Evolutionary conservation across 1,140 invertebrate species (phyloP), one percentile per base, ranked within the genome.

Genomic region (Cydia strobilella): DNA sequence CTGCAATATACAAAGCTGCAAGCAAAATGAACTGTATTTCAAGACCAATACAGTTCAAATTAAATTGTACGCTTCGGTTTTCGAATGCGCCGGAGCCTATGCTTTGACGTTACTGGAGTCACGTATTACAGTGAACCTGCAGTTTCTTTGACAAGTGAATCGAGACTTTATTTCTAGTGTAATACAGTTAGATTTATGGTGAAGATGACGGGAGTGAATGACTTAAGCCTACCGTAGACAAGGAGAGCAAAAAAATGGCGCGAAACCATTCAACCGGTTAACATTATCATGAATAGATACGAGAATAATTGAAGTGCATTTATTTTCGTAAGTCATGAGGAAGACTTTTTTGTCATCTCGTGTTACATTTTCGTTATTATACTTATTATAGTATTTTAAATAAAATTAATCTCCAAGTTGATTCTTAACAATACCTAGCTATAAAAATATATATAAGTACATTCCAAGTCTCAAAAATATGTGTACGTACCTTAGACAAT

Each of bases 171-270:
- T 35, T n/a, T 31, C 2, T 69, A 39, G 10, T 39, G n/a, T 3
- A 15, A 23, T 27, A 31, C 3, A 31, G 65, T 69, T 69, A 1
- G 0, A 69, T 39, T 69, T 15, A 69, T 39, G 65, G 13, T 69
- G 7, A 0, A 39, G 31, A 69, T 10, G 13, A 2, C 20, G 31
- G 65, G n/a, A 69, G 31, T 35, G n/a, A 69, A 66, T 66, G 63
- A 66, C 63, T 69, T 35, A 69, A 45, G 4, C 2, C 15, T 48
- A 48, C 2, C 3, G n/a, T 69, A 69, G 27, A 35, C n/a, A 13
- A 18, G 31, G 12, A 45, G 13, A 69, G 6, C 7, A 69, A 69
- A 59, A 48, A 69, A 69, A 69, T 69, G 65, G 65, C 65, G 65
- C 65, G 65, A 69, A 69, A 69, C 2, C 27, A 23, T 39, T 59